Base-by-base conservation (phyloP, 2,113 vertebrate species). In the Lophotis ruficrista region DNA sequence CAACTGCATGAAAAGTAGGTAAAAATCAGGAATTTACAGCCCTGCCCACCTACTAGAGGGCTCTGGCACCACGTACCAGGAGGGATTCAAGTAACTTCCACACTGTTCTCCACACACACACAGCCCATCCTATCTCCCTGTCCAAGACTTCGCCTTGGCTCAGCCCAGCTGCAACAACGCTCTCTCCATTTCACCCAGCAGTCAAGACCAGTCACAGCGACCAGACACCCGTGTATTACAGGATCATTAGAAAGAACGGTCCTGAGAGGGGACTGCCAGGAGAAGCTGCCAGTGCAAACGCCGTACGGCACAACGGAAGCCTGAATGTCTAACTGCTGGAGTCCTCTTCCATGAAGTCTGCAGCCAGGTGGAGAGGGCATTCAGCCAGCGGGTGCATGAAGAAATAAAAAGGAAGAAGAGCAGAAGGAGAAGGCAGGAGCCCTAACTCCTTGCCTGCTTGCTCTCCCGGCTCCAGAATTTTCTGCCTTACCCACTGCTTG, bases 21-120 rank as follows among this genome's bases (percentile, higher is more conserved):
- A 51, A n/a, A 77, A 87, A 14, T 15, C 56, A 57, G 70, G 64
- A 31, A 25, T 30, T 57, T 43, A 28, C 37, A 76, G 50, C 19
- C 33, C 33, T 57, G 19, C 25, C 43, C 33, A 23, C 22, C n/a
- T 54, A 9, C 35, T 0, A 10, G 70, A 27, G 41, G 14, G 10
- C 48, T 22, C 35, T 4, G 6, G 54, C n/a, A 50, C 61, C 41
- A 31, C 0, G 0, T 5, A 33, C 25, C 47, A 38, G 41, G 60
- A 48, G 35, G n/a, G 37, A 68, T 23, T 68, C 10, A 31, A 31
- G 75, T 25, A 25, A 73, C n/a, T 12, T 31, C 33, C 45, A 30
- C 12, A 0, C 10, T 47, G 51, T 30, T 33, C 50, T 64, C 53
- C 73, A 65, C 24, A 17, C 19, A 8, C 0, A 58, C 53, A 8